A percentile compares a stretch with the other conserved stretches of the same genome.
phyloP scores from a whole-genome alignment of 2,888 invertebrate species.

The Eulithis testata region DNA sequence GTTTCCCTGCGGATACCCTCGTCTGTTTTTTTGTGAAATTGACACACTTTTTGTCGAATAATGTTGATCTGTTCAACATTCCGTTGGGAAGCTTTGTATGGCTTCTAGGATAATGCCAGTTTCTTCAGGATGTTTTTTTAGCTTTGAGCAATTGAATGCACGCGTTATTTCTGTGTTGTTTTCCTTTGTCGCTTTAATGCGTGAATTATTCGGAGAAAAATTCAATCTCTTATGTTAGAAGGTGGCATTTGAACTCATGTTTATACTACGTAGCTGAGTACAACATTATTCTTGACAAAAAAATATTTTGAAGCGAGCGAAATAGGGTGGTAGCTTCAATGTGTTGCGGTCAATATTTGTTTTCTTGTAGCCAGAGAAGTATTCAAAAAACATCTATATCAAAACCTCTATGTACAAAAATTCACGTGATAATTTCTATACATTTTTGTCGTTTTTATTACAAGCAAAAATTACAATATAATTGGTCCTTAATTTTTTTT shows the following conservation, averaged over 20 bases:
- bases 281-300: no score
- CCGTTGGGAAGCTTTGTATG: background rate
- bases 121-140: constrained; percentile 15
- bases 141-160: background rate
- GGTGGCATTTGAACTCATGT: background rate
- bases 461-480: no score
- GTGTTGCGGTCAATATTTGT: no score
- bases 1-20: constrained; percentile 10
- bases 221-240: background rate
- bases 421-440: no score
- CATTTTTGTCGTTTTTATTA: no score
- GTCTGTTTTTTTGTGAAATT: constrained; percentile 11
- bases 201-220: background rate
- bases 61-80: background rate
- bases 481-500: no score
- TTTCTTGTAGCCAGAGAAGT: no score
- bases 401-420: no score
- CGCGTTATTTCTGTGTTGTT: background rate
- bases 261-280: no score
- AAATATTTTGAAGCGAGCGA: no score
- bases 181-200: background rate
- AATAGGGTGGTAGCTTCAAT: no score
- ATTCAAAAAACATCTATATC: no score
- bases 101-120: constrained; percentile 1
- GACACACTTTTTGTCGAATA: constrained; percentile 11